Evolutionary conservation across 2,797 vertebrate species (phyloP), one percentile per base, ranked within the genome.

Genomic region (Eulemur coronatus): DNA sequence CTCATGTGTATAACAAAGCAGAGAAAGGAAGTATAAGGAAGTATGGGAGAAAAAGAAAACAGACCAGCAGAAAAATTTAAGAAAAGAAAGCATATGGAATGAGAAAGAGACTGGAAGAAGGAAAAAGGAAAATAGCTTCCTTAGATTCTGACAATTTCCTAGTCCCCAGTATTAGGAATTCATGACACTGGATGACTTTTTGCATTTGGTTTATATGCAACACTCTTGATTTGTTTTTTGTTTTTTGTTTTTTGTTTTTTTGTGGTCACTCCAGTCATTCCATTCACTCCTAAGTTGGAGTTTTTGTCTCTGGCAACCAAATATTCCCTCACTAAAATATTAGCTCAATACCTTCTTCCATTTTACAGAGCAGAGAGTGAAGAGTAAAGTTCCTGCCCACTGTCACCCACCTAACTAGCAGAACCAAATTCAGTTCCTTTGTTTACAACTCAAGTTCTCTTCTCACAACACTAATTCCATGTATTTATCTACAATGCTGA

Each of bases 261-360:
- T 52, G 52, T 52, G 52, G 14, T 8, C 43, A 46, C 43, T 46
- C 43, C 43, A 33, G 17, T 59, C 20, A 50, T 4, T 88, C 38
- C 43, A 76, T 46, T 80, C 48, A 78, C 55, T 17, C 12, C 85
- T 67, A 65, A 80, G 38, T 63, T 59, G 80, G 7, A 1, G 18
- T 26, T 76, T 90, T 82, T 80, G 7, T 95, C 78, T 91, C n/a
- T 55, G 24, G 28, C 52, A 84, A 61, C 52, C n/a, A 61, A 78
- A 79, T 67, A 46, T 75, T 92, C 22, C 59, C 18, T 81, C 48
- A 61, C n/a, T 92, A 67, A 95, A 93, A 94, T 41, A 87, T 35
- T 10, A 75, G 13, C n/a, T 24, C 30, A 46, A 15, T 41, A 22
- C 4, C 35, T 35, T 89, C 67, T 85, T 84, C 30, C 33, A 69